A percentile compares a stretch with the other conserved stretches of the same genome.
Conservation (phyloP, 2,888 invertebrate species). For the Dione juno region DNA sequence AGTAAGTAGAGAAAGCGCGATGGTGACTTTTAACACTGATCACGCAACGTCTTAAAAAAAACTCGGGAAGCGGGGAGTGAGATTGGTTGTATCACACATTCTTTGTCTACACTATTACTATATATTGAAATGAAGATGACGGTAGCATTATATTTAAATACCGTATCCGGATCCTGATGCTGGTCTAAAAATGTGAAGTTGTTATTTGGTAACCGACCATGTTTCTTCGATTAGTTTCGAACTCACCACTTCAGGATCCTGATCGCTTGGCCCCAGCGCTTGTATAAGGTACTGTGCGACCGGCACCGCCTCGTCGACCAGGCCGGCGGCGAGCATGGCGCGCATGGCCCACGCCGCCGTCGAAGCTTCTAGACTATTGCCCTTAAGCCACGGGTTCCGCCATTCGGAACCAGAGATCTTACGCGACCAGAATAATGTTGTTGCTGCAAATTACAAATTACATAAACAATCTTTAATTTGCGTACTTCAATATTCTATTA, state of each 20-base stretch:
- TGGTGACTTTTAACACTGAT: too few relatives aligned
- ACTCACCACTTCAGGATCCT: conserved; percentile 73
- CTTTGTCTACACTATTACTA: too few relatives aligned
- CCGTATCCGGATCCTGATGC: too few relatives aligned
- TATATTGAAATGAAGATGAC: too few relatives aligned
- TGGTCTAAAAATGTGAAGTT: neutral
- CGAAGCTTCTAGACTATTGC: conserved; percentile 84
- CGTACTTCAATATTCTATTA: too few relatives aligned
- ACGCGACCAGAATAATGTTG: conserved; percentile 73
- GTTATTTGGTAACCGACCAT: neutral
- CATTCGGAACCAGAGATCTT: conserved; percentile 64
- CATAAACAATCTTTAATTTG: too few relatives aligned
- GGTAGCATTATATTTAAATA: too few relatives aligned
- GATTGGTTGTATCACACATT: too few relatives aligned
- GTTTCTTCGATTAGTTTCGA: neutral
- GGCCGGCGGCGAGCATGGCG: conserved; percentile 81
- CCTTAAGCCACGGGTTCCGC: conserved; percentile 74
- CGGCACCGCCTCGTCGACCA: conserved; percentile 66
- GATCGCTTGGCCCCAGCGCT: conserved; percentile 59
- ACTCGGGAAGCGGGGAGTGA: too few relatives aligned
- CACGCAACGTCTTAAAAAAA: too few relatives aligned
- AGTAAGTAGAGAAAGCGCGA: too few relatives aligned
- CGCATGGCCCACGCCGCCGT: conserved; percentile 95
- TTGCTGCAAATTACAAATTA: conserved; percentile 55
- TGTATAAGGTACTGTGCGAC: conserved; percentile 70